Conservation (phyloP, 2,888 invertebrate genomes). For the Omphaloscelis lunosa region DNA sequence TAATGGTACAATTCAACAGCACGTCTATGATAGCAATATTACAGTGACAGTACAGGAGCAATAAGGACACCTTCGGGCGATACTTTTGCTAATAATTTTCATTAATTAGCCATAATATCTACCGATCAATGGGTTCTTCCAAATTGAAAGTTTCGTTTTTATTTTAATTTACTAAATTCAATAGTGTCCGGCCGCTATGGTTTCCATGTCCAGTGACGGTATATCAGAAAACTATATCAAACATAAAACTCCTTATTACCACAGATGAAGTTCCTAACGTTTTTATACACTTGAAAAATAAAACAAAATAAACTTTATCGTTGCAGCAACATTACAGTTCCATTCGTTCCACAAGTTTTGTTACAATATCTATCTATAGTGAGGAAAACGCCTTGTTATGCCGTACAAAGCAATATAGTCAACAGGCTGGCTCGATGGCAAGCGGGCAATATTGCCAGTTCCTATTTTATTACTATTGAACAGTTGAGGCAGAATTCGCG, state of each 20-base stretch:
- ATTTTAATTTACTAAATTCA: too few relatives aligned
- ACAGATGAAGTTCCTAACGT: not conserved
- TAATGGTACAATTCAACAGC: too few relatives aligned
- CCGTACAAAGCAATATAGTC: constrained; percentile 11
- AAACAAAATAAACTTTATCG: constrained; percentile 4
- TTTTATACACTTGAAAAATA: constrained; percentile 4
- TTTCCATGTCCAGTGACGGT: too few relatives aligned
- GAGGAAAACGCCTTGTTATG: constrained; percentile 1
- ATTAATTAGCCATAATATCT: too few relatives aligned
- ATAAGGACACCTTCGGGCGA: too few relatives aligned
- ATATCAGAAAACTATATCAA: not conserved
- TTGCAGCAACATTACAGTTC: not conserved
- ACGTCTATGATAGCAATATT: too few relatives aligned
- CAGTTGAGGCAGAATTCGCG: constrained; percentile 8
- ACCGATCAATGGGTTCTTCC: not conserved
- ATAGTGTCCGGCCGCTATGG: too few relatives aligned
- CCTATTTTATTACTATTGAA: constrained; percentile 46
- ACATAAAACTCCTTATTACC: not conserved
- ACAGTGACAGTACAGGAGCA: too few relatives aligned
- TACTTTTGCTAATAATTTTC: too few relatives aligned
- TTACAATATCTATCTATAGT: not conserved
- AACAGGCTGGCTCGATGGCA: constrained; percentile 28
- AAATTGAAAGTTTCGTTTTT: too few relatives aligned
- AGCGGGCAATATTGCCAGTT: constrained; percentile 15
- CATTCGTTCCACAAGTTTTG: constrained; percentile 17